Percentiles rank a stretch among this genome's conserved stretches.
Conservation (phyloP, 2,113 vertebrate genomes). For the Spea bombifrons region DNA sequence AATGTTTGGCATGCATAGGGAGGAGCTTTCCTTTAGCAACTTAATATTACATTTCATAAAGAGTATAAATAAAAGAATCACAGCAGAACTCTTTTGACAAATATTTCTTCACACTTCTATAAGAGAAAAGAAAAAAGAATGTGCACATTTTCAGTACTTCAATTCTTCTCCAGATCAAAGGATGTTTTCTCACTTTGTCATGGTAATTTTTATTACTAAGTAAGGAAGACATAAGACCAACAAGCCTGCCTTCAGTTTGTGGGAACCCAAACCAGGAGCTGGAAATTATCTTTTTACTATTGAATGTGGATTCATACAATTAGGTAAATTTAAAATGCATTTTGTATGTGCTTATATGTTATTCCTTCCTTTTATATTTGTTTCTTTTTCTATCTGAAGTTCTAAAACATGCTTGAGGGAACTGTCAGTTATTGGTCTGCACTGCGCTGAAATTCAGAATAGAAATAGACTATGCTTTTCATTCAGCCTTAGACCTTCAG, state of each 20-base stretch:
- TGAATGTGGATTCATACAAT: neutral
- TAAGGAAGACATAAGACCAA: neutral
- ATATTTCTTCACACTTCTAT: neutral
- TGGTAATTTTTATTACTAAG: neutral
- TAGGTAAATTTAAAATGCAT: conserved; percentile 24
- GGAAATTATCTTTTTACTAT: conserved; percentile 7
- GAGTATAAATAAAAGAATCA: conserved; percentile 14
- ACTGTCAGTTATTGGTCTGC: conserved; percentile 28
- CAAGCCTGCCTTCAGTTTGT: neutral
- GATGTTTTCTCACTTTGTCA: neutral
- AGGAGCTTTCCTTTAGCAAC: neutral
- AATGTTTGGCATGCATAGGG: conserved; percentile 1
- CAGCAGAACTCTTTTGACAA: neutral
- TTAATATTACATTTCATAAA: neutral
- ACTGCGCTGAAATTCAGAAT: conserved; percentile 6
- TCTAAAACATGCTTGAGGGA: conserved; percentile 32
- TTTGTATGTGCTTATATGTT: conserved; percentile 1
- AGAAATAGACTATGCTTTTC: conserved; percentile 17
- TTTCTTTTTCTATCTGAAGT: neutral
- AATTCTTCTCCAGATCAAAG: neutral
- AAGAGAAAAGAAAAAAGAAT: neutral
- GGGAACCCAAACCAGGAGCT: neutral
- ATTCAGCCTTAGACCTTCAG: conserved; percentile 16
- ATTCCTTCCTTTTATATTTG: neutral
- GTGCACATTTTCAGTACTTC: neutral